A percentile compares a stretch with the other conserved stretches of the same genome.
Evolutionary conservation across 30 jellyfish, hydroid and myxozoan species (phyloP).

Genomic region (Aurelia sp.): DNA sequence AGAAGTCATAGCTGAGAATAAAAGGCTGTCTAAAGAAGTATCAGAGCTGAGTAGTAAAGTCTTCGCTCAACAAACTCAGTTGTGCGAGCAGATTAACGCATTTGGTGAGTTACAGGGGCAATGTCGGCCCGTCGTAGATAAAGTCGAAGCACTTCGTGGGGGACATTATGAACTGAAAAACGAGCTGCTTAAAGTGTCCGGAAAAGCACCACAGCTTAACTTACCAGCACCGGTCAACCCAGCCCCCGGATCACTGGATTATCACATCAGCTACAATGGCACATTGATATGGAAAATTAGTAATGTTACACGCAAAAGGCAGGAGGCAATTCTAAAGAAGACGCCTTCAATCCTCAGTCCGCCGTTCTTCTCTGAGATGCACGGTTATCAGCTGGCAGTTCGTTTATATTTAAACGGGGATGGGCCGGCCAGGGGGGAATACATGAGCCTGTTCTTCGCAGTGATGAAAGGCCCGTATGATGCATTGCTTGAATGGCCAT

Average conservation of each 20-base stretch:
- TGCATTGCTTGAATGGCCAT: slow-evolving; percentile 57
- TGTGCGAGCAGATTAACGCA: slow-evolving; percentile 27
- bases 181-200: slow-evolving; percentile 6
- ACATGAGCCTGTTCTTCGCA: slow-evolving; percentile 40
- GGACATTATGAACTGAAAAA: slow-evolving; percentile 16
- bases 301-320: slow-evolving; percentile 20
- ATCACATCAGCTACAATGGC: slow-evolving; percentile 36
- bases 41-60: slow-evolving; percentile 1
- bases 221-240: slow-evolving; percentile 52
- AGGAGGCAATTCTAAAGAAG: slow-evolving; percentile 52
- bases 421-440: slow-evolving; percentile 43
- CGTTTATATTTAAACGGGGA: slow-evolving; percentile 57
- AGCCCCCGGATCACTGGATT: slow-evolving; percentile 19
- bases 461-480: slow-evolving; percentile 65
- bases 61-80: slow-evolving; percentile 23
- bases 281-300: slow-evolving; percentile 40
- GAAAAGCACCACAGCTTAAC: neutral
- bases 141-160: slow-evolving; percentile 40
- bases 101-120: slow-evolving; percentile 1
- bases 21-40: neutral
- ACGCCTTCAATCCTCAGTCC: slow-evolving; percentile 50
- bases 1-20: neutral
- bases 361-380: slow-evolving; percentile 36
- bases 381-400: neutral
- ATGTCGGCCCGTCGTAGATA: neutral